A percentile compares a stretch with the other conserved stretches of the same genome.
Conservation (phyloP, 2,888 invertebrate genomes). For the Keiferia lycopersicella region DNA sequence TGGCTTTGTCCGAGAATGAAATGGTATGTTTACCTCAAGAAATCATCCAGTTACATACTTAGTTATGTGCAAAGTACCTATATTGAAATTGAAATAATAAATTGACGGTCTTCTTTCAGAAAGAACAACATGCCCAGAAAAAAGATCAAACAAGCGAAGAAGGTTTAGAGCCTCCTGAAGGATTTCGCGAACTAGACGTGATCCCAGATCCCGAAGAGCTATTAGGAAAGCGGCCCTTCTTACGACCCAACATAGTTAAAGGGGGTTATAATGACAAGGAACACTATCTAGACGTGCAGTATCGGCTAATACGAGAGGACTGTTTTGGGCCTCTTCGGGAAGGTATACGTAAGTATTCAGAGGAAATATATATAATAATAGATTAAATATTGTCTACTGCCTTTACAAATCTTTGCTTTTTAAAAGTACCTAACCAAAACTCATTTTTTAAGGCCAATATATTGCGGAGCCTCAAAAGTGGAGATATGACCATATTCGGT, state of each 20-base stretch:
- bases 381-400: too few species aligned
- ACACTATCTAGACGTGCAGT: conserved; percentile 90
- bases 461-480: conserved; percentile 46
- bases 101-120: too few species aligned
- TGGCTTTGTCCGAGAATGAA: conserved; percentile 26
- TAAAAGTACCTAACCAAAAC: too few species aligned
- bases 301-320: conserved; percentile 89
- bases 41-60: neutral
- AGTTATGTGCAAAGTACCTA: too few species aligned
- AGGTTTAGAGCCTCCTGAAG: neutral
- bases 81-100: too few species aligned
- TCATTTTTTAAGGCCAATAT: conserved; percentile 54
- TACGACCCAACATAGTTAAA: conserved; percentile 77
- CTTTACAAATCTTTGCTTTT: too few species aligned
- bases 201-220: conserved; percentile 44
- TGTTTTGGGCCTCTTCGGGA: conserved; percentile 87
- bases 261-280: conserved; percentile 83
- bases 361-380: neutral
- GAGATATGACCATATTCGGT: conserved; percentile 67
- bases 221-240: conserved; percentile 47
- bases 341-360: conserved; percentile 73
- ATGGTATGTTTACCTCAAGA: conserved; percentile 39
- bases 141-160: too few species aligned
- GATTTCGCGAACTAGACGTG: neutral
- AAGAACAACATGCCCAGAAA: too few species aligned